A percentile compares a stretch with the other conserved stretches of the same genome.
phyloP scores from a whole-genome alignment of 1,140 invertebrate species.

The Drosophila sp. region DNA sequence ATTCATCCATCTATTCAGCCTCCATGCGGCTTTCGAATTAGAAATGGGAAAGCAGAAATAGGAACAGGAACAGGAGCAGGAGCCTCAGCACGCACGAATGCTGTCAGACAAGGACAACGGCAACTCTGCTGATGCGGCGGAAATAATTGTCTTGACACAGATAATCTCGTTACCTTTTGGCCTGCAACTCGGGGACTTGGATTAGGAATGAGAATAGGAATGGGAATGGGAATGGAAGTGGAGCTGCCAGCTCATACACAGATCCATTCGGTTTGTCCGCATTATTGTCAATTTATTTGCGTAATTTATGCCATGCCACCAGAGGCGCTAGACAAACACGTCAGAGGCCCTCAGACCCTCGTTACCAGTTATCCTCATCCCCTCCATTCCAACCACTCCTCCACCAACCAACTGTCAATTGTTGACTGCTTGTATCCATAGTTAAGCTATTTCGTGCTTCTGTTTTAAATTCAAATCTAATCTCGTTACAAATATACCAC shows the following conservation, averaged over 20 bases:
- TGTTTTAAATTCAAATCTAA: constrained; percentile 84
- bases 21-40: constrained; percentile 26
- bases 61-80: constrained; percentile 4
- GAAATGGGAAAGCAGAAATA: constrained; percentile 14
- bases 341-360: constrained; percentile 18
- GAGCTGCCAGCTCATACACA: constrained; percentile 12
- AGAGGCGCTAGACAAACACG: constrained; percentile 52
- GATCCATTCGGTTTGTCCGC: constrained; percentile 48
- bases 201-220: neutral
- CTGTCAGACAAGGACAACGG: constrained; percentile 51
- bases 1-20: neutral
- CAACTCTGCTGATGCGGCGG: constrained; percentile 74
- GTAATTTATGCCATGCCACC: constrained; percentile 77
- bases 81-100: constrained; percentile 64
- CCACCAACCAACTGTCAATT: constrained; percentile 35
- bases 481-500: constrained; percentile 74
- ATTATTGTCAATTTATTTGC: constrained; percentile 81
- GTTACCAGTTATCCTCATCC: constrained; percentile 1
- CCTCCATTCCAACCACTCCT: neutral
- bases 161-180: constrained; percentile 82
- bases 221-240: neutral
- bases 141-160: constrained; percentile 84
- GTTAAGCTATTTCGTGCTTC: constrained; percentile 65
- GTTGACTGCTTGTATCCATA: constrained; percentile 60
- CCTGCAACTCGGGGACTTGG: constrained; percentile 20